phyloP scores from a whole-genome alignment of 2,113 vertebrate species.

The Callipepla squamata region DNA sequence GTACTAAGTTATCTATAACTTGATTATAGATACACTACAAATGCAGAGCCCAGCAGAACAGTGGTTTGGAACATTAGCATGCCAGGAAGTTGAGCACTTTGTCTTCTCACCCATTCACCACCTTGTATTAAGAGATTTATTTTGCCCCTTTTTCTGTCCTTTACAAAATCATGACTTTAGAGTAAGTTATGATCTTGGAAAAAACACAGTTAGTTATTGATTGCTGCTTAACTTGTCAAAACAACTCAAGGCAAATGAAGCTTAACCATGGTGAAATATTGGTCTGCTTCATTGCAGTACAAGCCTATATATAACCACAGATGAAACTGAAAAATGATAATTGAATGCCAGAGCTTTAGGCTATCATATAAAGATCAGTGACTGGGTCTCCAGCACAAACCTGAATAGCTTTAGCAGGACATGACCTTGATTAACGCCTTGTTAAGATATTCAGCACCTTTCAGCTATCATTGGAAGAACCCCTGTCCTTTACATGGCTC shows the following conservation, averaged over 20 bases:
- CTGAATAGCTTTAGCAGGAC: neutral
- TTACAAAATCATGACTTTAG: conserved; percentile 30
- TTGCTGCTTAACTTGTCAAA: conserved; percentile 57
- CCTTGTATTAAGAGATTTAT: conserved; percentile 43
- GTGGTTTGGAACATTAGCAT: neutral
- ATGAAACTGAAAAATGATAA: conserved; percentile 10
- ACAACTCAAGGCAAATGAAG: conserved; percentile 62
- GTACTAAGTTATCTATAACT: neutral
- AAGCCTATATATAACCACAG: conserved; percentile 10
- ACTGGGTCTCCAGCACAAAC: neutral
- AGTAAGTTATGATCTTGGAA: conserved; percentile 47
- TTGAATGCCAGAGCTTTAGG: neutral
- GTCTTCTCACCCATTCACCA: neutral
- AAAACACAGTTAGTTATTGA: conserved; percentile 32
- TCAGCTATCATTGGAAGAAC: rapidly evolving
- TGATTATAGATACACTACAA: neutral
- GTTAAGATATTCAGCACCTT: neutral
- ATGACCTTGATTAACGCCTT: neutral
- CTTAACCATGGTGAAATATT: conserved; percentile 46
- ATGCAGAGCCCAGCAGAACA: neutral
- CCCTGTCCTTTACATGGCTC: neutral
- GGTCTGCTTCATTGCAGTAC: neutral
- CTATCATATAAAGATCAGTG: neutral
- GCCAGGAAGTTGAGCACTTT: neutral
- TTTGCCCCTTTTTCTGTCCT: conserved; percentile 48